These are phyloP conservation scores for Leucania comma DNA, from an alignment of 2,888 invertebrate genomes.

Conservation along the genomic window DNA sequence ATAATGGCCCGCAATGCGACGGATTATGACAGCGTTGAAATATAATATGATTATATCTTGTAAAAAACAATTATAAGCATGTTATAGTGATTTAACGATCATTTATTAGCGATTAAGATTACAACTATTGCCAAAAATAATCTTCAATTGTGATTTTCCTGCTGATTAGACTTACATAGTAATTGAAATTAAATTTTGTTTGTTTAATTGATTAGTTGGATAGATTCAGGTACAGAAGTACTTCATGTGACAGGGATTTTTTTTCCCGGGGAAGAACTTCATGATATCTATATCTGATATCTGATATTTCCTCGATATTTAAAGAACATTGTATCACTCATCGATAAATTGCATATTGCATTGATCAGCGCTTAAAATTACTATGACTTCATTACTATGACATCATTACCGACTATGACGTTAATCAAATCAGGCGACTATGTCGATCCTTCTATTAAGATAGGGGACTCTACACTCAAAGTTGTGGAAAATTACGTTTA, in stretches of 20 bases:
- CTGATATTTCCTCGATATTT: background rate
- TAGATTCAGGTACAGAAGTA: background rate
- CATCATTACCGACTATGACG: no score
- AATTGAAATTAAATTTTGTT: slow-evolving; percentile 15
- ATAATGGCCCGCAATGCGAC: background rate
- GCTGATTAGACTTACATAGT: background rate
- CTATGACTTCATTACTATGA: background rate
- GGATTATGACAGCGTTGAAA: background rate
- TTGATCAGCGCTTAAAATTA: background rate
- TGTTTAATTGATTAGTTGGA: background rate
- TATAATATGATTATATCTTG: slow-evolving; percentile 5
- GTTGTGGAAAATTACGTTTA: no score
- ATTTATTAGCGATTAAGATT: slow-evolving; percentile 8
- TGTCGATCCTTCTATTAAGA: no score
- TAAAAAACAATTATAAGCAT: slow-evolving; percentile 10
- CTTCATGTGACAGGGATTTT: background rate
- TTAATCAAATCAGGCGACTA: no score
- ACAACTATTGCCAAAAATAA: slow-evolving; percentile 1
- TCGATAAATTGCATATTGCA: slow-evolving; percentile 10
- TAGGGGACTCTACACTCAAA: no score
- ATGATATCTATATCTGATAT: slow-evolving; percentile 3
- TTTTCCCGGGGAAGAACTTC: background rate
- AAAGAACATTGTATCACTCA: background rate
- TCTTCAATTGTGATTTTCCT: slow-evolving; percentile 14
- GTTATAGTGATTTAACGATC: slow-evolving; percentile 3